phyloP scores from a whole-genome alignment of 2,797 vertebrate genomes.

The Enteromius argenteus region DNA sequence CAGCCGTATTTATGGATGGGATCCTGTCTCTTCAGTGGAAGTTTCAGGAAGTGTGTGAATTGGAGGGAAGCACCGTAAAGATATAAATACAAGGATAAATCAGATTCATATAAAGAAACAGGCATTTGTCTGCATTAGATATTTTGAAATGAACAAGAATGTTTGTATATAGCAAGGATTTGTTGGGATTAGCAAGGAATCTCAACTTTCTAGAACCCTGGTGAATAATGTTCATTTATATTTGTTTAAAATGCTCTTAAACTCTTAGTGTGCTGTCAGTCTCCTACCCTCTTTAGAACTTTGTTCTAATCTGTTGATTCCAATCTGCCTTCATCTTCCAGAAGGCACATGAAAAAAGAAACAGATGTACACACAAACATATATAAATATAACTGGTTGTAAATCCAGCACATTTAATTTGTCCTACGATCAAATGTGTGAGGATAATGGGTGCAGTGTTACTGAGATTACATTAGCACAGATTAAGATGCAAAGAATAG shows the following conservation, averaged over 20 bases:
- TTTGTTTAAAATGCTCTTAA: constrained; percentile 43
- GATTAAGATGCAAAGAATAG: constrained; percentile 42
- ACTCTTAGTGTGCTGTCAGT: constrained; percentile 20
- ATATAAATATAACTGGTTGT: constrained; percentile 11
- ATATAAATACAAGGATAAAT: neutral
- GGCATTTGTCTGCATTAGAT: neutral
- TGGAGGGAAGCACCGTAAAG: constrained; percentile 1
- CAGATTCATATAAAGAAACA: neutral
- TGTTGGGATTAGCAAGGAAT: constrained; percentile 21
- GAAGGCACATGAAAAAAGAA: neutral
- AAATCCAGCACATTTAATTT: constrained; percentile 34
- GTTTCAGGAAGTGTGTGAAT: constrained; percentile 20
- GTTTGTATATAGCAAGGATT: constrained; percentile 21
- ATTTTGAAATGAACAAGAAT: constrained; percentile 4
- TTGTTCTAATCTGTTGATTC: constrained; percentile 27
- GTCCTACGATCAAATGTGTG: constrained; percentile 2
- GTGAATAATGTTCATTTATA: constrained; percentile 22
- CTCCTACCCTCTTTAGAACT: constrained; percentile 4
- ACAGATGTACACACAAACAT: neutral
- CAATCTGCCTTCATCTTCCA: constrained; percentile 41
- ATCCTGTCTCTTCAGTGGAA: constrained; percentile 32
- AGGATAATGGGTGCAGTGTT: constrained; percentile 14
- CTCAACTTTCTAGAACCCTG: neutral
- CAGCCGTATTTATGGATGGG: constrained; percentile 55
- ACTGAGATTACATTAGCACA: constrained; percentile 22